A percentile compares a stretch with the other conserved stretches of the same genome.
These are phyloP conservation scores for Tachycineta bicolor DNA, from an alignment of 2,113 vertebrate genomes.

Conservation along the genomic window DNA sequence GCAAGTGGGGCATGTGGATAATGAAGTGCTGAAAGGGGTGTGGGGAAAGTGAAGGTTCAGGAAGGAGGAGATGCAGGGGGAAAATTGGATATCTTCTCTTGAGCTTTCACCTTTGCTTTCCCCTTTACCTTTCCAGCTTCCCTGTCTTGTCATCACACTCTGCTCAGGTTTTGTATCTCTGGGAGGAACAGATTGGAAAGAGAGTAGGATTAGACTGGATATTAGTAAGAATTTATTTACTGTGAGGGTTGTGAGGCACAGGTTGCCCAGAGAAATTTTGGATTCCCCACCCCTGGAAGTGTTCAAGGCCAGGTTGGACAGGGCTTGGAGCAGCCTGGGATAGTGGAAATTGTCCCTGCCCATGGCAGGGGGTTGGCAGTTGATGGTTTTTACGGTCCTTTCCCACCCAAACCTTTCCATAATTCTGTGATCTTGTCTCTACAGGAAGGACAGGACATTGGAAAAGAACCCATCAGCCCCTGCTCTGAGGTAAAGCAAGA, in stretches of 20 bases:
- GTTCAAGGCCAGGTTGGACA: accelerated
- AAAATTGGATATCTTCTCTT: background rate
- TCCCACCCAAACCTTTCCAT: background rate
- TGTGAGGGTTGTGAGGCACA: background rate
- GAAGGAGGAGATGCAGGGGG: background rate
- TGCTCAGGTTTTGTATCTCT: background rate
- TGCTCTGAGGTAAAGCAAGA: background rate
- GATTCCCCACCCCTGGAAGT: background rate
- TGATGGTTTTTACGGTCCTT: background rate
- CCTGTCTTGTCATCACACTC: background rate
- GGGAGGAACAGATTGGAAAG: background rate
- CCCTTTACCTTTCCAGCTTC: background rate
- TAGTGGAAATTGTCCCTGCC: background rate
- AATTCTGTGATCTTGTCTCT: background rate
- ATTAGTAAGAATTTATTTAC: background rate
- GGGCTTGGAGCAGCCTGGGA: background rate
- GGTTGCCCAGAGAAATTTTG: background rate
- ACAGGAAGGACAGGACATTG: background rate
- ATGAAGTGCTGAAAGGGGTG: background rate
- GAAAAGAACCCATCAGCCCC: background rate
- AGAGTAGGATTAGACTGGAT: background rate
- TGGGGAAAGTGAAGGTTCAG: background rate
- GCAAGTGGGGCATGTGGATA: background rate
- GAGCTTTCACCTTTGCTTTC: background rate
- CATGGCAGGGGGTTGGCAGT: background rate